Base-by-base conservation (phyloP, 2,113 vertebrate genomes). In the Paratilapia polleni region DNA sequence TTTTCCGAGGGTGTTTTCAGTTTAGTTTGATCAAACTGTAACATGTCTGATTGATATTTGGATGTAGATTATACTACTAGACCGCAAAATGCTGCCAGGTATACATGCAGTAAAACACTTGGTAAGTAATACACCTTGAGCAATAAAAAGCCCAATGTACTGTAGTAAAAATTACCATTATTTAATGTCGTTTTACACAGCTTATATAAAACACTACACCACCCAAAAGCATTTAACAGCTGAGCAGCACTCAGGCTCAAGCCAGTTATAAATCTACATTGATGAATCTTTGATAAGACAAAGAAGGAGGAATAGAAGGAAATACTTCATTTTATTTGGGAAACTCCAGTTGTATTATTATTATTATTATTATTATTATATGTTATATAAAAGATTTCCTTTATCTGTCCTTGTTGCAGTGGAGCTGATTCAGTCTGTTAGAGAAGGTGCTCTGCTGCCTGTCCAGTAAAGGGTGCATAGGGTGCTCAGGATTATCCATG, bases 21-120 rank as follows among this genome's bases (percentile, higher is more conserved):
- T 84, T 91, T 43, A n/a, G 20, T 82, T 91, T 88, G 78, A 83
- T 88, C 68, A 84, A 81, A 79, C 81, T 86, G 58, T 79, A 73
- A 63, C 57, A 62, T 63, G 77, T 85, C 6, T 89, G 82, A 91
- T 78, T 84, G 85, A 81, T 77, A 63, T 87, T 87, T 91, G 85
- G 78, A 81, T 74, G 73, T 12, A 70, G 77, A 77, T 77, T 43
- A 64, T 19, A 43, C 41, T 64, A 5, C 62, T 22, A 75, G n/a
- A 17, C 47, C 61, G 38, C 54, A 70, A 19, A 54, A 54, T 22
- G 2, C 24, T 81, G 77, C 78, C 89, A 87, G 88, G 60, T 89
- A 47, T n/a, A 52, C 36, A 58, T 20, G 66, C 57, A 70, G 20
- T 83, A 82, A 89, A 91, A 78, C 2, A 43, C 43, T 64, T 84